Percentiles rank a stretch among this genome's conserved stretches.
phyloP scores from a whole-genome alignment of 2,888 invertebrate species.

The Cancer borealis region DNA sequence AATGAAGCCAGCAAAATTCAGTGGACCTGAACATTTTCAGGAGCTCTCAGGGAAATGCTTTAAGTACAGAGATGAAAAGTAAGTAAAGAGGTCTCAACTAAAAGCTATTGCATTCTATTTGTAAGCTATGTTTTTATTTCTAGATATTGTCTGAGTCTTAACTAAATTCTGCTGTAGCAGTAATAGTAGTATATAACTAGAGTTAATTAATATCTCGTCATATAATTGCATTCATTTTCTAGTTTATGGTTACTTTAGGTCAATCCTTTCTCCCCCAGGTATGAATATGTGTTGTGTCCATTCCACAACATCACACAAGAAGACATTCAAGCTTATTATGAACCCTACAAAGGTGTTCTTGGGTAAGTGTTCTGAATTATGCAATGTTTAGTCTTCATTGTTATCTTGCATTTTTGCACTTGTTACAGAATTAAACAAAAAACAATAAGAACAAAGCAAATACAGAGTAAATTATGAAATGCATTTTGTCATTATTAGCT shows the following conservation, averaged over 20 bases:
- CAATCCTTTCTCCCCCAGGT: conserved; percentile 49
- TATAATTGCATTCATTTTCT: neutral
- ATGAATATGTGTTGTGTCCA: conserved; percentile 68
- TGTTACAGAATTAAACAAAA: neutral
- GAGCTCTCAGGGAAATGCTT: conserved; percentile 64
- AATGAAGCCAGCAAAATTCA: conserved; percentile 67
- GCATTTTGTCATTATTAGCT: neutral
- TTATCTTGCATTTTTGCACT: neutral
- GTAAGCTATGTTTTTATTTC: neutral
- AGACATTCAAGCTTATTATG: conserved; percentile 71
- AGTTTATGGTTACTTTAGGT: neutral
- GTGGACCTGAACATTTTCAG: conserved; percentile 62
- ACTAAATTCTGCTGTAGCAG: neutral
- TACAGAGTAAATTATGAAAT: neutral
- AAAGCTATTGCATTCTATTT: neutral
- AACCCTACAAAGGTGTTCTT: conserved; percentile 68
- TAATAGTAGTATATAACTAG: neutral
- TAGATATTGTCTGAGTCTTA: neutral
- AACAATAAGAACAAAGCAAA: neutral
- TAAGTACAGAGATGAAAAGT: conserved; percentile 63
- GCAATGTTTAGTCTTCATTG: neutral
- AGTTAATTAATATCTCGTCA: neutral
- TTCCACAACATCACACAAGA: conserved; percentile 72
- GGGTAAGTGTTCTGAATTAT: conserved; percentile 60
- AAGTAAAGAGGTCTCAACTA: neutral